Evolutionary conservation across 2,113 vertebrate species (phyloP), one percentile per base, ranked within the genome.

Genomic region (Cyprinodon tularosa): DNA sequence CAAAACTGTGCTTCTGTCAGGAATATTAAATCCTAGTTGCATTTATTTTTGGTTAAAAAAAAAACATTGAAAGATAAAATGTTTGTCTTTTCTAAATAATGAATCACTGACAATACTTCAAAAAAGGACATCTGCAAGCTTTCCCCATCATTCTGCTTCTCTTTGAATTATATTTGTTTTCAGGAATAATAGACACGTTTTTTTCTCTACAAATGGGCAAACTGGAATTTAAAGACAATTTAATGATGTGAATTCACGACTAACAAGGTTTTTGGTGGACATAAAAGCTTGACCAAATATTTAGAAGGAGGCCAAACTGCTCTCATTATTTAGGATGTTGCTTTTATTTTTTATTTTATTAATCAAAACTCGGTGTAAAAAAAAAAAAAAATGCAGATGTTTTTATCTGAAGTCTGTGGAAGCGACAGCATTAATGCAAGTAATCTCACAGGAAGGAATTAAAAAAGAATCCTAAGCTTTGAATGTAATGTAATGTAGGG

Each of bases 81-180:
- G 20, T 59, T 65, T 11, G 5, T 42, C 78, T 68, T 75, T 37
- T 37, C 59, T 72, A 42, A 61, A 22, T 36, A n/a, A 64, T 4
- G 3, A 53, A 20, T 74, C 42, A 66, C 62, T 64, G 66, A 72
- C 70, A 65, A 40, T 42, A 68, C 73, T 72, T 38, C 62, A 76
- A 63, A 67, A 38, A 75, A 67, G 61, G 77, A 77, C 67, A 70
- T 68, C n/a, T 44, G 47, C 40, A 59, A 81, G 50, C 39, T 48
- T 45, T 71, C 44, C 77, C 38, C 29, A 44, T 67, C 50, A 76
- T 12, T 39, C 22, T 45, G 4, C 44, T 81, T 83, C 77, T 48
- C 66, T 74, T 29, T 60, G 61, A 74, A 79, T 20, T 72, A 15
- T 71, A 77, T 81, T 68, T 70, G 20, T 81, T 73, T 70, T 40